phyloP scores from a whole-genome alignment of 2,888 invertebrate species.

The Drosophila antonietae region DNA sequence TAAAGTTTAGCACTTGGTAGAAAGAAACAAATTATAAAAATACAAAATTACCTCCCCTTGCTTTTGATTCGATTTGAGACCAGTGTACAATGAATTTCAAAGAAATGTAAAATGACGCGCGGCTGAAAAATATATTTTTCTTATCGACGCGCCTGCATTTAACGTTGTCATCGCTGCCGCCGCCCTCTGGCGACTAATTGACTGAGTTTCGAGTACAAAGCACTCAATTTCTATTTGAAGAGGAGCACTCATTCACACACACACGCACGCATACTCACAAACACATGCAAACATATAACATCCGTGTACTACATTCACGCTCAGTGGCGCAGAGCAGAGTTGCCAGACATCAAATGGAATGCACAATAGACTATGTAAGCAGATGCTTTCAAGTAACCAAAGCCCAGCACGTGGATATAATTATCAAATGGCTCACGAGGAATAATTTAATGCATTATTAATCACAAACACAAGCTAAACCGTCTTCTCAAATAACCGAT shows the following conservation, averaged over 20 bases:
- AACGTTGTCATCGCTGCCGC: slow-evolving; percentile 48
- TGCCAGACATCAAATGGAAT: slow-evolving; percentile 43
- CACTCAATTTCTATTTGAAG: slow-evolving; percentile 75
- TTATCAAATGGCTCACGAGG: slow-evolving; percentile 13
- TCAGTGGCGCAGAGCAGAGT: slow-evolving; percentile 42
- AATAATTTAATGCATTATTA: slow-evolving; percentile 18
- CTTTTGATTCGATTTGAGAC: neutral
- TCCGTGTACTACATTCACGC: slow-evolving; percentile 50
- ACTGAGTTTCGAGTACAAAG: slow-evolving; percentile 62
- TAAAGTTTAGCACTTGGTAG: slow-evolving; percentile 14
- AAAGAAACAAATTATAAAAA: slow-evolving; percentile 4
- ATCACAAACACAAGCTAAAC: slow-evolving; percentile 5
- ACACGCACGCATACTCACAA: slow-evolving; percentile 15
- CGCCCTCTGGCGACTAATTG: slow-evolving; percentile 62
- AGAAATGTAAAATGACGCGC: slow-evolving; percentile 37
- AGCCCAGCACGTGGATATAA: slow-evolving; percentile 32
- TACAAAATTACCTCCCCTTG: slow-evolving; percentile 2
- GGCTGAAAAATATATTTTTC: slow-evolving; percentile 17
- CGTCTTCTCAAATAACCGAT: slow-evolving; percentile 6
- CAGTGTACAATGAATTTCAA: slow-evolving; percentile 16
- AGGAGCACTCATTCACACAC: slow-evolving; percentile 53
- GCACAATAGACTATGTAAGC: slow-evolving; percentile 20
- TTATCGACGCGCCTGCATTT: slow-evolving; percentile 32
- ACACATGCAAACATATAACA: slow-evolving; percentile 18
- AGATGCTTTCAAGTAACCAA: slow-evolving; percentile 24